Evolutionary conservation across 2,797 vertebrate species (phyloP).

Genomic region (Aulostomus chinensis): DNA sequence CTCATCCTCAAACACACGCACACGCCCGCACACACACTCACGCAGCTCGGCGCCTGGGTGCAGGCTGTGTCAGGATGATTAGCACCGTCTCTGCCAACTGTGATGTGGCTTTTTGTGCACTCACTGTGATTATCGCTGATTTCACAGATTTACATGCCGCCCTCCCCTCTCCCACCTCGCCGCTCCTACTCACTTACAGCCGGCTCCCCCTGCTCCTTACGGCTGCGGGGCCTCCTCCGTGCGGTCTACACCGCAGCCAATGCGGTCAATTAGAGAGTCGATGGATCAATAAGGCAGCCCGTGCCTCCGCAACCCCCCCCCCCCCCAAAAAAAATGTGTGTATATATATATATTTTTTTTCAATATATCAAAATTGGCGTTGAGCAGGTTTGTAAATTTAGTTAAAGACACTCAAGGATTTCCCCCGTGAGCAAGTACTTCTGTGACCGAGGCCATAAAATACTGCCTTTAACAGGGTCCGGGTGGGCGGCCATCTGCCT

Average conservation of each 20-base stretch:
- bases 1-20: conserved; percentile 4
- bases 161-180: conserved; percentile 70
- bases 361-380: no score
- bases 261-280: conserved; percentile 8
- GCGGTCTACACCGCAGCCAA: no score
- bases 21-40: conserved; percentile 3
- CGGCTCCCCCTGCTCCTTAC: conserved; percentile 46
- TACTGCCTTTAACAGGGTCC: no score
- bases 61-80: conserved; percentile 77
- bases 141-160: conserved; percentile 79
- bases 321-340: no score
- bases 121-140: conserved; percentile 81
- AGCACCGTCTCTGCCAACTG: conserved; percentile 79
- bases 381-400: no score
- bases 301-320: conserved; percentile 2
- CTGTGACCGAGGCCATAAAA: no score
- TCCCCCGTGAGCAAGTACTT: no score
- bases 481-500: no score
- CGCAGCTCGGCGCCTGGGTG: conserved; percentile 50
- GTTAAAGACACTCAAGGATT: no score
- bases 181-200: conserved; percentile 75
- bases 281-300: no score
- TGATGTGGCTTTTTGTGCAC: conserved; percentile 81
- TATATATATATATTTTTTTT: no score
- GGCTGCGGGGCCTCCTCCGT: conserved; percentile 16